phyloP scores from a whole-genome alignment of 2,888 invertebrate genomes.

The Ectemnius cavifrons region DNA sequence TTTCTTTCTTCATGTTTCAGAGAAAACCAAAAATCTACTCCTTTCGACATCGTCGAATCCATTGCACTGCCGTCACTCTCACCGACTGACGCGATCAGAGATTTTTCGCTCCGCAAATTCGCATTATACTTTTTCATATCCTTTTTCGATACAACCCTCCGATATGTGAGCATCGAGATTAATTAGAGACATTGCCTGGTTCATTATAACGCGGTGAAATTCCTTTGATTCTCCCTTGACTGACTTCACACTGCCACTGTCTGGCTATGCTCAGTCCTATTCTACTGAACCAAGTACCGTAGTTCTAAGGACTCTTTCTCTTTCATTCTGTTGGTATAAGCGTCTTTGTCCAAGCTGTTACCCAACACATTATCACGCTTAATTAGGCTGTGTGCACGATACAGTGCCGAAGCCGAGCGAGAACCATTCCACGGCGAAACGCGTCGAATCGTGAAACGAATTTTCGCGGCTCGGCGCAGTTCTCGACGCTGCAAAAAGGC shows the following conservation, averaged over 20 bases:
- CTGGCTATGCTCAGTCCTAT: neutral
- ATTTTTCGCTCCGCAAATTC: too few relatives aligned
- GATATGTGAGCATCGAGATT: too few relatives aligned
- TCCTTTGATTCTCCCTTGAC: too few relatives aligned
- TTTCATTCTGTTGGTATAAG: neutral
- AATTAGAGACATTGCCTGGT: too few relatives aligned
- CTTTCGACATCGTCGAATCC: neutral
- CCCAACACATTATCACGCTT: conserved; percentile 1
- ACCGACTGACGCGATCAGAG: too few relatives aligned
- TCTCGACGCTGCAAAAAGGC: neutral
- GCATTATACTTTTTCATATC: too few relatives aligned
- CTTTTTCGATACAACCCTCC: too few relatives aligned
- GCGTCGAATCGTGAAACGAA: conserved; percentile 6
- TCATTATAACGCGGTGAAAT: too few relatives aligned
- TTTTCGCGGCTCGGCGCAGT: conserved; percentile 3
- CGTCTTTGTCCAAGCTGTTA: neutral
- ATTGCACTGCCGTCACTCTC: too few relatives aligned
- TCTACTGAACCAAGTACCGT: neutral
- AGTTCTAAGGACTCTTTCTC: too few relatives aligned
- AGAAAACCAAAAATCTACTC: neutral
- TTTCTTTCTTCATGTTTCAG: neutral
- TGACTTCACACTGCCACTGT: too few relatives aligned
- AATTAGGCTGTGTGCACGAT: neutral
- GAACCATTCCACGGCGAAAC: neutral
- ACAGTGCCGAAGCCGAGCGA: neutral